A percentile compares a stretch with the other conserved stretches of the same genome.
Conservation (phyloP, 2,888 invertebrate genomes). For the Chorisops tibialis region DNA sequence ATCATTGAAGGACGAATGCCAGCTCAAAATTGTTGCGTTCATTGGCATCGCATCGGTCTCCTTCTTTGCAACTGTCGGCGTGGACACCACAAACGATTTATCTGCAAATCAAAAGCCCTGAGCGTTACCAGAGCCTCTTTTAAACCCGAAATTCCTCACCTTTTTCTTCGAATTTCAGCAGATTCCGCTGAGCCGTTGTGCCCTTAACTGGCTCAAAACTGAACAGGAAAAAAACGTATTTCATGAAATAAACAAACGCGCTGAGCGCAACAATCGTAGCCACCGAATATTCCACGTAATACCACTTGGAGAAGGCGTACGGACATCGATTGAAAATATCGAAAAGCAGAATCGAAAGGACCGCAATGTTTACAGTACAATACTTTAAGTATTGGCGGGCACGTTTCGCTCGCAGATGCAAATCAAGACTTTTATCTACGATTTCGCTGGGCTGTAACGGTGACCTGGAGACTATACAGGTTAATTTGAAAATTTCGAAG, state of each 20-base stretch:
- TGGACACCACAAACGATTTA: conserved; percentile 40
- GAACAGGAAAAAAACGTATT: conserved; percentile 52
- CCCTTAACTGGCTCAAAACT: conserved; percentile 52
- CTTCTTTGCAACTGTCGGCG: conserved; percentile 16
- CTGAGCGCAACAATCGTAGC: conserved; percentile 54
- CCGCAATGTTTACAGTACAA: conserved; percentile 43
- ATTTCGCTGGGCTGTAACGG: conserved; percentile 29
- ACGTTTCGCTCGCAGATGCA: conserved; percentile 40
- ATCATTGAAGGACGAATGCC: conserved; percentile 52
- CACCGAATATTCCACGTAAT: conserved; percentile 52
- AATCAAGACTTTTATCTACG: conserved; percentile 42
- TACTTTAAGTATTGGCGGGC: conserved; percentile 45
- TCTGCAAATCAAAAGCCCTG: conserved; percentile 37
- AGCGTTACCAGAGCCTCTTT: neutral
- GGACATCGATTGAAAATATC: conserved; percentile 46
- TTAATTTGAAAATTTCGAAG: neutral
- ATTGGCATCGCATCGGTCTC: conserved; percentile 32
- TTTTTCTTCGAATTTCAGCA: conserved; percentile 55
- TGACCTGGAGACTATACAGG: neutral
- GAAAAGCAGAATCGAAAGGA: conserved; percentile 42
- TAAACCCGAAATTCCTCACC: conserved; percentile 24
- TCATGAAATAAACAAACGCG: conserved; percentile 54
- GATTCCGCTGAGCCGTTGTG: conserved; percentile 54
- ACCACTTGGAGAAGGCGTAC: conserved; percentile 41
- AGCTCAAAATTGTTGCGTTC: conserved; percentile 46